Conservation (phyloP, 2,888 invertebrate species). For the Macaria notata region DNA sequence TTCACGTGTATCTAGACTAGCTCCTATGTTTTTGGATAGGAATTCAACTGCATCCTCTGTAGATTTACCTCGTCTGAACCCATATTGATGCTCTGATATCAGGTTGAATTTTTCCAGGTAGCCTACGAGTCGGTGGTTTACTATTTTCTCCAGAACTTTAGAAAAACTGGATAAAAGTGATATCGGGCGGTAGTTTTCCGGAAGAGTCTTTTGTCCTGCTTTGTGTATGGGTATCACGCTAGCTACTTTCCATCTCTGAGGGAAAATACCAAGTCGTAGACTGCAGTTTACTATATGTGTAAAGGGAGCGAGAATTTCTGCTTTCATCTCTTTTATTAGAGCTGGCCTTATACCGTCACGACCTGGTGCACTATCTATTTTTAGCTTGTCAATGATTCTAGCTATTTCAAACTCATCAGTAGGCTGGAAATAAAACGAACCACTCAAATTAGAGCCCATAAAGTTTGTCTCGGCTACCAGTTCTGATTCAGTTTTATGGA, state of each 20-base stretch:
- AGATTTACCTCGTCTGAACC: constrained; percentile 1
- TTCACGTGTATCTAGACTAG: too few relatives aligned
- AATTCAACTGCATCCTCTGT: too few relatives aligned
- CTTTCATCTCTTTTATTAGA: background rate
- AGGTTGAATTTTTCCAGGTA: background rate
- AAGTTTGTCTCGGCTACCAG: too few relatives aligned
- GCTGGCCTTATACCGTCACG: background rate
- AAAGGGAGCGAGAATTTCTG: background rate
- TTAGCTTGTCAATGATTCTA: background rate
- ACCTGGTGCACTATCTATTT: background rate
- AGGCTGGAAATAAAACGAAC: too few relatives aligned
- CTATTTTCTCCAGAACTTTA: background rate
- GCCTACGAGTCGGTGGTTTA: background rate
- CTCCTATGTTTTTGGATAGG: too few relatives aligned
- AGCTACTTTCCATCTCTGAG: background rate
- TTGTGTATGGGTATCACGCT: background rate
- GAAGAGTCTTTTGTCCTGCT: background rate
- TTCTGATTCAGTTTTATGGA: too few relatives aligned
- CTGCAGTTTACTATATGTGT: background rate
- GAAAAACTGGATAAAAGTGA: background rate
- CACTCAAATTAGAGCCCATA: too few relatives aligned
- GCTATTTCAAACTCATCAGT: too few relatives aligned
- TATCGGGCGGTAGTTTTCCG: background rate
- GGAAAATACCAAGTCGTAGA: background rate
- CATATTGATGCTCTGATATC: too few relatives aligned